A percentile compares a stretch with the other conserved stretches of the same genome.
phyloP scores from a whole-genome alignment of 92 coral and sea anemone genomes.

The Paramuricea clavata region DNA sequence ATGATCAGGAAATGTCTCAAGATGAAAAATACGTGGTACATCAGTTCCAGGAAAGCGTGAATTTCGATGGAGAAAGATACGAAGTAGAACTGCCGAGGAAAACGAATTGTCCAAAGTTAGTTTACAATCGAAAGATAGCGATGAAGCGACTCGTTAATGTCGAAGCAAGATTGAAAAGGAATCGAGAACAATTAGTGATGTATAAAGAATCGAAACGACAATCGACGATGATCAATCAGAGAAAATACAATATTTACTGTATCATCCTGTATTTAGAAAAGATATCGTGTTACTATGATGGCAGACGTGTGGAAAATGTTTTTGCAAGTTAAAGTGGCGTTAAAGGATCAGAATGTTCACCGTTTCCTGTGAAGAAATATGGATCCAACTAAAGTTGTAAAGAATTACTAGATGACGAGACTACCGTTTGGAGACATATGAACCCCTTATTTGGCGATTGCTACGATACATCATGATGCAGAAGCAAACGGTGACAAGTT shows the following conservation, averaged over 20 bases:
- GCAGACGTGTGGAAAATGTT: conserved; percentile 68
- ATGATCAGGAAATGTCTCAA: neutral
- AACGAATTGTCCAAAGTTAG: conserved; percentile 30
- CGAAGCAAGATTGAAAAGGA: conserved; percentile 38
- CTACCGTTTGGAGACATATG: conserved; percentile 62
- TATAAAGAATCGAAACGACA: conserved; percentile 52
- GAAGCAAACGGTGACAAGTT: neutral
- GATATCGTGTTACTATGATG: conserved; percentile 37
- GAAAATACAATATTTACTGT: conserved; percentile 19
- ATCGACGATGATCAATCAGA: conserved; percentile 40
- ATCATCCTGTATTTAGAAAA: no score
- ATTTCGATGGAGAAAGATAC: conserved; percentile 58
- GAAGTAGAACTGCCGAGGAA: conserved; percentile 58
- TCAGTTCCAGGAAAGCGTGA: conserved; percentile 39
- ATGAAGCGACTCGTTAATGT: conserved; percentile 41
- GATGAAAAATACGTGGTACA: conserved; percentile 5
- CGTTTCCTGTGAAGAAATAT: conserved; percentile 66
- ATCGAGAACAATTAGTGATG: conserved; percentile 32
- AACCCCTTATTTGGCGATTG: conserved; percentile 53
- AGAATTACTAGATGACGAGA: conserved; percentile 59
- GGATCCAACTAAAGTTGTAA: conserved; percentile 23
- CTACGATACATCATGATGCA: conserved; percentile 44
- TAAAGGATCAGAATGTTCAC: conserved; percentile 48
- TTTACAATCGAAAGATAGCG: conserved; percentile 42
- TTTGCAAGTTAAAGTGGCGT: conserved; percentile 50